These are phyloP conservation scores for Drosophila phalerata DNA, from an alignment of 2,888 invertebrate species.

Conservation along the genomic window DNA sequence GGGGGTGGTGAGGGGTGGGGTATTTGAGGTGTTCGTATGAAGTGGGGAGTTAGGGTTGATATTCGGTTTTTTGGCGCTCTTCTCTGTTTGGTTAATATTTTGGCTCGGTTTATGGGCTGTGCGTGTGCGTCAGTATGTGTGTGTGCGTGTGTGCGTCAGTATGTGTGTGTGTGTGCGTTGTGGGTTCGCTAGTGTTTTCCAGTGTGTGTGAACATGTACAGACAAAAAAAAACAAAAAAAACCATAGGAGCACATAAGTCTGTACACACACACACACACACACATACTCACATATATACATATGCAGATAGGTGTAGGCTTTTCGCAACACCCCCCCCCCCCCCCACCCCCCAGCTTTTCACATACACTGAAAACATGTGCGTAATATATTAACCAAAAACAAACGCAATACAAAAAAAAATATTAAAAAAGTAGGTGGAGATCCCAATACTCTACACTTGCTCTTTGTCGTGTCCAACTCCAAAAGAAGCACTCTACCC, in stretches of 20 bases:
- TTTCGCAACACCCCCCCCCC: conserved; percentile 20
- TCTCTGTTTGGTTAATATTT: conserved; percentile 80
- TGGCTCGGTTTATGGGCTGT: conserved; percentile 60
- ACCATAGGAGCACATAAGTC: conserved; percentile 28
- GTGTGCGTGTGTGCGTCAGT: conserved; percentile 4
- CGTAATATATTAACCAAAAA: conserved; percentile 80
- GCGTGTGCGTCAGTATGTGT: conserved; percentile 21
- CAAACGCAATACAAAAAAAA: conserved; percentile 48
- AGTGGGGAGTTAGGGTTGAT: conserved; percentile 57
- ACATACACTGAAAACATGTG: conserved; percentile 53
- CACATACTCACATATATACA: conserved; percentile 17
- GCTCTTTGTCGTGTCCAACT: conserved; percentile 49
- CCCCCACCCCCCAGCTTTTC: conserved; percentile 1
- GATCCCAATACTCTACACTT: conserved; percentile 63
- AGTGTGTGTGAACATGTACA: conserved; percentile 6
- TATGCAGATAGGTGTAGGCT: conserved; percentile 56
- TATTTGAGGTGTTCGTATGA: neutral
- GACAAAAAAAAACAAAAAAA: conserved; percentile 6
- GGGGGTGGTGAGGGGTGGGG: neutral
- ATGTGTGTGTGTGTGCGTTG: conserved; percentile 18
- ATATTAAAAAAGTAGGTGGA: conserved; percentile 53
- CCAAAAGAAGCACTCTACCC: neutral
- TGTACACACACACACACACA: conserved; percentile 11
- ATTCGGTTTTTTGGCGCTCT: conserved; percentile 63
- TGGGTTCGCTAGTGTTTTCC: conserved; percentile 58